phyloP scores from a whole-genome alignment of 2,113 vertebrate species.

The Neomonachus schauinslandi region DNA sequence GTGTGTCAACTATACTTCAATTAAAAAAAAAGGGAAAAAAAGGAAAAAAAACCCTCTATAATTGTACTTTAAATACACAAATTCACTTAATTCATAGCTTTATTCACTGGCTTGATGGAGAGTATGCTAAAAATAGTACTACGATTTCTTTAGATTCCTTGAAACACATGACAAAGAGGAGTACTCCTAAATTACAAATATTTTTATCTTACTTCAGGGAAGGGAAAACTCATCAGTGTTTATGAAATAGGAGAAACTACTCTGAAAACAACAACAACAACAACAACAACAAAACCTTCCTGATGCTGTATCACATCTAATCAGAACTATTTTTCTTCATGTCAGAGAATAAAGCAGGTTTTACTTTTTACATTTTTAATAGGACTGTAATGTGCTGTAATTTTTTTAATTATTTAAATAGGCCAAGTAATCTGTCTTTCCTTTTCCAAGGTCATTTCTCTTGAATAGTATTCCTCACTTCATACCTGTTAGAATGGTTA shows the following conservation, averaged over 20 bases:
- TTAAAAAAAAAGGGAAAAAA: neutral
- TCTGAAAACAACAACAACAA: neutral
- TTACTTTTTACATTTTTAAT: neutral
- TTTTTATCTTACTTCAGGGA: slow-evolving; percentile 44
- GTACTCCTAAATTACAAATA: slow-evolving; percentile 6
- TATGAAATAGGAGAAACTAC: neutral
- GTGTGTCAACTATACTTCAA: neutral
- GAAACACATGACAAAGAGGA: slow-evolving; percentile 19
- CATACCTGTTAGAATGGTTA: neutral
- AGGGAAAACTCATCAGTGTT: slow-evolving; percentile 44
- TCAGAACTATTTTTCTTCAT: neutral
- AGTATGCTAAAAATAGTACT: slow-evolving; percentile 4
- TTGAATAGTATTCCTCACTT: neutral
- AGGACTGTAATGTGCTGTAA: neutral
- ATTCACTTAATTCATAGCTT: neutral
- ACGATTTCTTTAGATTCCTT: slow-evolving; percentile 29
- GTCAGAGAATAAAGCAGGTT: neutral
- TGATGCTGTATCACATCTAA: neutral
- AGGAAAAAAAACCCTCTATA: neutral
- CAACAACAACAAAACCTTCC: neutral
- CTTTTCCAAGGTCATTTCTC: neutral
- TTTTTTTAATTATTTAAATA: slow-evolving; percentile 21
- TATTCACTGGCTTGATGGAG: slow-evolving; percentile 6
- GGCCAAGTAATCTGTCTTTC: neutral
- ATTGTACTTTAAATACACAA: neutral